phyloP scores from a whole-genome alignment of 2,888 invertebrate genomes.

The Pristionchus entomophagus region DNA sequence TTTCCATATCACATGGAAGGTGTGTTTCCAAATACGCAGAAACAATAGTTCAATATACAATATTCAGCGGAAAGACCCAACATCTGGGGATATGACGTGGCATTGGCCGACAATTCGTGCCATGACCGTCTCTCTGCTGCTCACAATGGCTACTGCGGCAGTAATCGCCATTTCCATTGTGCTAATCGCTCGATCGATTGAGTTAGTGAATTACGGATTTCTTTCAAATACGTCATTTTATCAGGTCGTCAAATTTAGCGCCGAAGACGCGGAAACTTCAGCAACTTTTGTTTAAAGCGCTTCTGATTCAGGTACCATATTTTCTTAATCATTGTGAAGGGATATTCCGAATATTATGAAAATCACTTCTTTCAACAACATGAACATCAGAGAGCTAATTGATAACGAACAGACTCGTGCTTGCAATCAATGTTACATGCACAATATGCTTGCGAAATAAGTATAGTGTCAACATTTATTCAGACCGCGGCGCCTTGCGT shows the following conservation, averaged over 20 bases:
- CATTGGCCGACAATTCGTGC: background rate
- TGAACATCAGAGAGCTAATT: too few relatives aligned
- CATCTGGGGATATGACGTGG: background rate
- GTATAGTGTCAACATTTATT: too few relatives aligned
- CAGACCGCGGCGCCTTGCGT: background rate
- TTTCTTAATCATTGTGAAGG: background rate
- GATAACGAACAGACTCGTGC: too few relatives aligned
- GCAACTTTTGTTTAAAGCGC: background rate
- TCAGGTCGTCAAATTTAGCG: background rate
- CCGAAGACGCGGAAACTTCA: background rate
- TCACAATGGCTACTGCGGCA: background rate
- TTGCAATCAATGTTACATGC: background rate
- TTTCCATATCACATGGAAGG: conserved; percentile 16
- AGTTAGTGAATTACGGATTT: background rate
- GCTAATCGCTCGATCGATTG: background rate
- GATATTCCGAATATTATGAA: too few relatives aligned
- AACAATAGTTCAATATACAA: background rate
- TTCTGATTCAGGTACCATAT: background rate
- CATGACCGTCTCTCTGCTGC: background rate
- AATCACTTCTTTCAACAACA: too few relatives aligned
- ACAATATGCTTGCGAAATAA: too few relatives aligned
- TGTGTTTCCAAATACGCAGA: background rate
- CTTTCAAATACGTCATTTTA: background rate
- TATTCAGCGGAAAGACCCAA: background rate
- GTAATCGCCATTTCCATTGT: background rate